phyloP scores from a whole-genome alignment of 37 sponge, comb jelly and placozoan species.

The Hexactinellida sp. region DNA sequence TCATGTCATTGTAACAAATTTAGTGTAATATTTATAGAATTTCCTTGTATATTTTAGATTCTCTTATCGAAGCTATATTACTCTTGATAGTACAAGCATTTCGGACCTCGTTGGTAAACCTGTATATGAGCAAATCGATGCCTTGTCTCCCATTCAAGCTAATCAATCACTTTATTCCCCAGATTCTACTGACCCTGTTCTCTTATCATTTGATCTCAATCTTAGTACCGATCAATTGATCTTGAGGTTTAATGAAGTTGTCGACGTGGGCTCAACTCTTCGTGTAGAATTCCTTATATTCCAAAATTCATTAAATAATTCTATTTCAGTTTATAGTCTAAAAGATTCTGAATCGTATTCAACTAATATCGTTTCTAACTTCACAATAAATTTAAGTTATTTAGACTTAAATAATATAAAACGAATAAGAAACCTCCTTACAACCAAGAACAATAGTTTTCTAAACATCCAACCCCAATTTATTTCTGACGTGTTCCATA shows the following conservation, averaged over 20 bases:
- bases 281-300: constrained; percentile 45
- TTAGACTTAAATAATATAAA: constrained; percentile 72
- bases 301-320: constrained; percentile 16
- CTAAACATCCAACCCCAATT: constrained; percentile 19
- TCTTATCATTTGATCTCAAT: constrained; percentile 56
- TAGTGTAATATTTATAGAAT: neutral
- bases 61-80: neutral
- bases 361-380: constrained; percentile 30
- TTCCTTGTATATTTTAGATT: neutral
- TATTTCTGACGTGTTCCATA: constrained; percentile 47
- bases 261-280: constrained; percentile 30
- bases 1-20: too few species aligned
- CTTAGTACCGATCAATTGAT: constrained; percentile 52
- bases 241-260: constrained; percentile 68
- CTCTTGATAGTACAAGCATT: neutral
- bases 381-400: constrained; percentile 51
- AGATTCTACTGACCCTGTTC: constrained; percentile 43
- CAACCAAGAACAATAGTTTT: constrained; percentile 35
- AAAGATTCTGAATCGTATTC: constrained; percentile 22
- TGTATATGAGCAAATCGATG: neutral
- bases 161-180: constrained; percentile 18
- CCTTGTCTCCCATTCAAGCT: neutral
- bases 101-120: neutral
- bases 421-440: constrained; percentile 35
- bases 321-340: constrained; percentile 32